These are phyloP conservation scores for Batillaria attramentaria DNA, from an alignment of 1,140 invertebrate species.

Conservation along the genomic window DNA sequence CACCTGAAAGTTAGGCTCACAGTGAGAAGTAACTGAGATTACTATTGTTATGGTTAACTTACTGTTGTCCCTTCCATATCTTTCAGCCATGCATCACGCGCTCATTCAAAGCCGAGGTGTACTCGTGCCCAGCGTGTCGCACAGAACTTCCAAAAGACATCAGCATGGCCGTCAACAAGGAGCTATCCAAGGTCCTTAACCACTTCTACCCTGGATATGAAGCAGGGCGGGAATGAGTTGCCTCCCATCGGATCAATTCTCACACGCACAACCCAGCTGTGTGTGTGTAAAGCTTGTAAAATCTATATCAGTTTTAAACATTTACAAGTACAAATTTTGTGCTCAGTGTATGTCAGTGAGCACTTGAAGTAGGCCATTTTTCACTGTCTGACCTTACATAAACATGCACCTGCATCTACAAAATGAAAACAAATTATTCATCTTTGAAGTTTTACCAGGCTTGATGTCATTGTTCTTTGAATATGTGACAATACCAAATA, in stretches of 20 bases:
- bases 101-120: constrained; percentile 79
- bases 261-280: not conserved
- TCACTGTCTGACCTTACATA: not conserved
- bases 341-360: not conserved
- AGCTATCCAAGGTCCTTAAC: constrained; percentile 74
- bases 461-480: too few relatives aligned
- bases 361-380: not conserved
- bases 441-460: too few relatives aligned
- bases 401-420: not conserved
- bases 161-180: constrained; percentile 75
- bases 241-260: not conserved
- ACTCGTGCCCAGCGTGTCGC: constrained; percentile 81
- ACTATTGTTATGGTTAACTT: not conserved
- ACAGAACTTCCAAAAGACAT: constrained; percentile 76
- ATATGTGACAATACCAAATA: too few relatives aligned
- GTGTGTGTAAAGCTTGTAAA: not conserved
- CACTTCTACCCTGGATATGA: constrained; percentile 80
- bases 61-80: constrained; percentile 30
- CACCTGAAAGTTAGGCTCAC: not conserved
- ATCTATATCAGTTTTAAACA: not conserved
- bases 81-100: constrained; percentile 77
- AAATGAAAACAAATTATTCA: not conserved
- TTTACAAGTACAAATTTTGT: too few relatives aligned
- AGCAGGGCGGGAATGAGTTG: constrained; percentile 69
- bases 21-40: not conserved